These are phyloP conservation scores for Ceratosolen solmsi DNA, from an alignment of 1,140 invertebrate species.

Conservation along the genomic window DNA sequence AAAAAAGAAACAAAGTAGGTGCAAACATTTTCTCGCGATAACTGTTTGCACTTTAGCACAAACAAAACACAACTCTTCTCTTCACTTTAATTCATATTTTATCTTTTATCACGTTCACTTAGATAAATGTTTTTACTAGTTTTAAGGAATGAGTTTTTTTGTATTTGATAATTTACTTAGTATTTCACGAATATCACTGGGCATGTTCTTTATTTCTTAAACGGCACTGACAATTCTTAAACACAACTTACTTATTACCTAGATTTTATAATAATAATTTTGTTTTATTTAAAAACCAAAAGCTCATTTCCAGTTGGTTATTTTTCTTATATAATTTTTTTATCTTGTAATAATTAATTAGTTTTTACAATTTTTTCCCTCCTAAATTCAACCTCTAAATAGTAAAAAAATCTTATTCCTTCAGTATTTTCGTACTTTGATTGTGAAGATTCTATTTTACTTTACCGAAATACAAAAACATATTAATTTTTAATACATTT, in stretches of 20 bases:
- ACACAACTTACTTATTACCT: constrained; percentile 12
- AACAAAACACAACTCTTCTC: constrained; percentile 49
- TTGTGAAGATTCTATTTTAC: too few species aligned
- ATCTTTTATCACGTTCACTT: constrained; percentile 39
- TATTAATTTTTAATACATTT: too few species aligned
- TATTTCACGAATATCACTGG: neutral
- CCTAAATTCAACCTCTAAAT: too few species aligned
- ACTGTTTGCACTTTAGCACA: constrained; percentile 51
- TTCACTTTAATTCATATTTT: constrained; percentile 47
- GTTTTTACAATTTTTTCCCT: too few species aligned
- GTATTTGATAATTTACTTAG: neutral
- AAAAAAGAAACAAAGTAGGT: constrained; percentile 63
- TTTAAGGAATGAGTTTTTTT: constrained; percentile 31
- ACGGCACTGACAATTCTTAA: neutral
- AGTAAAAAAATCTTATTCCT: too few species aligned
- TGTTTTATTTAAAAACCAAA: too few species aligned
- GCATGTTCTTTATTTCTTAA: constrained; percentile 28
- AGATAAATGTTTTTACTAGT: constrained; percentile 35
- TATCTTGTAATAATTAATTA: too few species aligned
- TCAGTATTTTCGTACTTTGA: too few species aligned
- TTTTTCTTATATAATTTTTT: neutral
- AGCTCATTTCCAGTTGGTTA: neutral
- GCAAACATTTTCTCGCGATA: constrained; percentile 43
- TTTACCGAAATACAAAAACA: neutral
- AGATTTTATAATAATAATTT: too few species aligned